These are phyloP conservation scores for Pyralis farinalis DNA, from an alignment of 2,888 invertebrate genomes.

Conservation along the genomic window DNA sequence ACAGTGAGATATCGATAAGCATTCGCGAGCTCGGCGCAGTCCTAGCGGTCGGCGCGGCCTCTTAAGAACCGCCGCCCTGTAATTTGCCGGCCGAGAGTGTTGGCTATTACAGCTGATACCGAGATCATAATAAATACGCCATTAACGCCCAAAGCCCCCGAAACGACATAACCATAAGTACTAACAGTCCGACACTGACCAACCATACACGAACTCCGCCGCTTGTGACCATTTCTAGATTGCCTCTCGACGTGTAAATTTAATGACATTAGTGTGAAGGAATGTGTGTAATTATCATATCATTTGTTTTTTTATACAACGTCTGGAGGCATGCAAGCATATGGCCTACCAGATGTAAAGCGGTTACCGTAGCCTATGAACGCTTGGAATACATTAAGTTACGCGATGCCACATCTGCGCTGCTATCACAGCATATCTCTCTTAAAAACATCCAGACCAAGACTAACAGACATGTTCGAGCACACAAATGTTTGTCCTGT, in stretches of 20 bases:
- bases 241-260: conserved; percentile 38
- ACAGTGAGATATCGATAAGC: conserved; percentile 62
- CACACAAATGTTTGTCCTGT: no score
- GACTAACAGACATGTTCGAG: no score
- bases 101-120: conserved; percentile 79
- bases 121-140: conserved; percentile 81
- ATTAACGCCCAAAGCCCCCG: conserved; percentile 78
- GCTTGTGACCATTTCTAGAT: conserved; percentile 25
- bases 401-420: no score
- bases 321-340: no score
- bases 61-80: conserved; percentile 75
- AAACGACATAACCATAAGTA: conserved; percentile 64
- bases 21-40: conserved; percentile 38
- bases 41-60: conserved; percentile 49
- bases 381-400: no score
- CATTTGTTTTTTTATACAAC: no score
- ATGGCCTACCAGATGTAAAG: no score
- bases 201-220: conserved; percentile 13
- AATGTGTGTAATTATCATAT: conserved; percentile 24
- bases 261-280: conserved; percentile 41
- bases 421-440: no score
- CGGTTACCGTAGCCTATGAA: no score
- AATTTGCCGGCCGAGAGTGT: conserved; percentile 80
- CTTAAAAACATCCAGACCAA: no score
- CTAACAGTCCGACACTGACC: conserved; percentile 16